Evolutionary conservation across 2,888 invertebrate species (phyloP).

Genomic region (Hipparchia semele): DNA sequence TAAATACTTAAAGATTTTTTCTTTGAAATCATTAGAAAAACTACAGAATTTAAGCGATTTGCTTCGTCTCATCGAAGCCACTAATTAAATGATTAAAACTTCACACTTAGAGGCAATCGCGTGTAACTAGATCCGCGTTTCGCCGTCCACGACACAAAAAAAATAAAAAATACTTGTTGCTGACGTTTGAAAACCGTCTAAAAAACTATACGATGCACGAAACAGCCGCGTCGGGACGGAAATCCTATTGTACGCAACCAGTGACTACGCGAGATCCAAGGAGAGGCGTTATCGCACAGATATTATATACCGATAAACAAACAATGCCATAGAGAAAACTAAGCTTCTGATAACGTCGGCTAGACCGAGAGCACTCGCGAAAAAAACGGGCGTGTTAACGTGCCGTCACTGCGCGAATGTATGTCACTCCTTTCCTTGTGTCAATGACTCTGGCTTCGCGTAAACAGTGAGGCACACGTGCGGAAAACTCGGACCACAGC

Average conservation of each 20-base stretch:
- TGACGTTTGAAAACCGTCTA: slow-evolving; percentile 20
- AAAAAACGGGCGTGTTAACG: slow-evolving; percentile 65
- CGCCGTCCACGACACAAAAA: slow-evolving; percentile 38
- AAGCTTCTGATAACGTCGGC: slow-evolving; percentile 50
- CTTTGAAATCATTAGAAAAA: neutral
- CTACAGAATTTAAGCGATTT: neutral
- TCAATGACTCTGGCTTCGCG: slow-evolving; percentile 75
- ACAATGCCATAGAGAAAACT: slow-evolving; percentile 37
- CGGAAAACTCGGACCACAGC: slow-evolving; percentile 56
- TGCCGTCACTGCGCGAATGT: slow-evolving; percentile 76
- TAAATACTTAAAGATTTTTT: neutral
- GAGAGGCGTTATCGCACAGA: slow-evolving; percentile 32
- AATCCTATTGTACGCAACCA: slow-evolving; percentile 21
- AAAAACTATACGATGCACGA: slow-evolving; percentile 34
- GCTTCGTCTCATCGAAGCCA: neutral
- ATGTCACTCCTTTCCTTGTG: slow-evolving; percentile 75
- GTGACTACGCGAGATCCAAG: slow-evolving; percentile 22
- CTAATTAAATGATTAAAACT: neutral
- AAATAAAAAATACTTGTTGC: slow-evolving; percentile 40
- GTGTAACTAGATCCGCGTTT: slow-evolving; percentile 1
- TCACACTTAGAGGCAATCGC: neutral
- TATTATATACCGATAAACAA: slow-evolving; percentile 32
- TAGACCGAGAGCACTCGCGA: slow-evolving; percentile 48
- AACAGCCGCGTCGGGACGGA: slow-evolving; percentile 9
- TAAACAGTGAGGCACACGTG: slow-evolving; percentile 76